These are phyloP conservation scores for Tyrophagus putrescentiae DNA, from an alignment of 1,140 invertebrate species.

Conservation along the genomic window DNA sequence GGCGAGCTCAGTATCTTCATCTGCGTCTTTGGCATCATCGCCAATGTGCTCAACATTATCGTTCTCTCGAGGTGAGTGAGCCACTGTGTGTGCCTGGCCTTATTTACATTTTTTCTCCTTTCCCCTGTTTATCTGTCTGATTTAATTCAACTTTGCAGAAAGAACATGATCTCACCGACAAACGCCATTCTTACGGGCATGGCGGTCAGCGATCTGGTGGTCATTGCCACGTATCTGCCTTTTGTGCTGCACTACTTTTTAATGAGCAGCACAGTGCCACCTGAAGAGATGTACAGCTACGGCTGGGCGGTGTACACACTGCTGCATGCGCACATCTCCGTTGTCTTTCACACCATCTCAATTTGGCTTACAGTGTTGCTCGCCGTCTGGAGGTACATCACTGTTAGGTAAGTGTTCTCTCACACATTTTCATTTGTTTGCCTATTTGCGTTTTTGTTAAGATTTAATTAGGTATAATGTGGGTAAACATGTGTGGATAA, in stretches of 20 bases:
- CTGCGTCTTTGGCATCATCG: constrained; percentile 69
- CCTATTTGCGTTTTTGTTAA: too few relatives aligned
- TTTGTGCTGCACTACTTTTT: constrained; percentile 60
- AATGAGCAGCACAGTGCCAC: constrained; percentile 31
- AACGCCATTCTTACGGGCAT: constrained; percentile 67
- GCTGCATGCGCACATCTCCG: constrained; percentile 49
- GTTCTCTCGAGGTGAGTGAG: constrained; percentile 56
- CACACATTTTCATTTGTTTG: too few relatives aligned
- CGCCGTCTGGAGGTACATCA: constrained; percentile 82
- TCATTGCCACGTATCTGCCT: constrained; percentile 72
- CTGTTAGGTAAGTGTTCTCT: constrained; percentile 43
- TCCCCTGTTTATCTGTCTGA: too few relatives aligned
- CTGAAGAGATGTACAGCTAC: constrained; percentile 43
- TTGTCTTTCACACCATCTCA: constrained; percentile 74
- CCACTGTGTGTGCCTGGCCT: too few relatives aligned
- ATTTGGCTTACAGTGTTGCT: constrained; percentile 79
- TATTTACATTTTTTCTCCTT: too few relatives aligned
- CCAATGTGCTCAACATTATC: constrained; percentile 75
- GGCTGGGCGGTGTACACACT: constrained; percentile 50
- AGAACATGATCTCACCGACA: constrained; percentile 64
- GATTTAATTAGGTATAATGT: too few relatives aligned
- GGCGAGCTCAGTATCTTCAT: constrained; percentile 53
- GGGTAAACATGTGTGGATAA: too few relatives aligned
- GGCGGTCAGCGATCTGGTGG: constrained; percentile 64
- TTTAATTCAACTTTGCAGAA: too few relatives aligned